Percentiles rank a stretch among this genome's conserved stretches.
These are phyloP conservation scores for Holothuria leucospilota DNA, from an alignment of 53 echinoderm and acorn worm species.

Conservation along the genomic window DNA sequence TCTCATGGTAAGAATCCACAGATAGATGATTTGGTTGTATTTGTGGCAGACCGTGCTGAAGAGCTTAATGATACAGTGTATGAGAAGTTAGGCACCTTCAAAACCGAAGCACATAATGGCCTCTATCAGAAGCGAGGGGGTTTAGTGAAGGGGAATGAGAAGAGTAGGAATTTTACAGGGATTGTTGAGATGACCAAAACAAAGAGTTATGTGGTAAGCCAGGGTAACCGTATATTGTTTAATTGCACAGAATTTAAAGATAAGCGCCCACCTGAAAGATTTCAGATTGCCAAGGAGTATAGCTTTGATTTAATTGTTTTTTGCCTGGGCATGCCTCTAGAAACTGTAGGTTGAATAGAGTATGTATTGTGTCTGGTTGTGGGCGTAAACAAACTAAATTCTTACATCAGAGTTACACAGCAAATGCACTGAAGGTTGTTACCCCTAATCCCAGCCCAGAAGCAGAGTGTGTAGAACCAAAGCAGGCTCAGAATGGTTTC, in stretches of 20 bases:
- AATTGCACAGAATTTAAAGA: slow-evolving; percentile 57
- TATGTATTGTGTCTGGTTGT: slow-evolving; percentile 51
- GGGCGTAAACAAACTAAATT: slow-evolving; percentile 61
- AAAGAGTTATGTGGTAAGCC: slow-evolving; percentile 42
- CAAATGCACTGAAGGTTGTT: not conserved
- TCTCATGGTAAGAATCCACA: not conserved
- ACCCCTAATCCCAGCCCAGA: not conserved
- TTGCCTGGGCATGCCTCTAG: slow-evolving; percentile 21
- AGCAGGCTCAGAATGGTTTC: not conserved
- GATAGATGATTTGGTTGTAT: too few species aligned
- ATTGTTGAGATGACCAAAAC: not conserved
- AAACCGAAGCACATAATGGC: not conserved
- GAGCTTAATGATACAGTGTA: slow-evolving; percentile 17
- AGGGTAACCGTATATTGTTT: slow-evolving; percentile 50
- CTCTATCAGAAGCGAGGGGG: too few species aligned
- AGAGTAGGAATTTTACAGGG: too few species aligned
- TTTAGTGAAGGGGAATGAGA: too few species aligned
- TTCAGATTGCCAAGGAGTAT: slow-evolving; percentile 49
- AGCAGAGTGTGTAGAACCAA: not conserved
- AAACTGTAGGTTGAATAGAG: slow-evolving; percentile 40
- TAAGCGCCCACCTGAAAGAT: slow-evolving; percentile 40
- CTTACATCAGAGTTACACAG: slow-evolving; percentile 25
- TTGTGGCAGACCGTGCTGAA: not conserved
- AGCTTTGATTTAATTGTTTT: slow-evolving; percentile 58
- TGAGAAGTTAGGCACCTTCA: not conserved